Conservation (phyloP, 2,888 invertebrate species). For the Trichacis sp. region DNA sequence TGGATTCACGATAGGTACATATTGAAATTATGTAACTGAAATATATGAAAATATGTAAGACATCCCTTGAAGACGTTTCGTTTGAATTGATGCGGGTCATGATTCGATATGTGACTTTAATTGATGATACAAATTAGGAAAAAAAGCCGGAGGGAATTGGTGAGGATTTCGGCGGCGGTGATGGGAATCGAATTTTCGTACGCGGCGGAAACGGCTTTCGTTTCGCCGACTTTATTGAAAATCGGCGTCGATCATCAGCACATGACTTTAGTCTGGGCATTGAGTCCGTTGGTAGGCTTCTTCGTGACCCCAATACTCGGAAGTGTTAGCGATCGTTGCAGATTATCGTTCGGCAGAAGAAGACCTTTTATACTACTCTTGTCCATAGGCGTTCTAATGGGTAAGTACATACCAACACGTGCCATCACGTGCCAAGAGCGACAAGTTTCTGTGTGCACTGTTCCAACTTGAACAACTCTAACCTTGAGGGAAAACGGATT, state of each 20-base stretch:
- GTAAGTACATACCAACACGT: conserved; percentile 69
- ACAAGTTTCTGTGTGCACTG: conserved; percentile 17
- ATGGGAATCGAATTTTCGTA: conserved; percentile 99
- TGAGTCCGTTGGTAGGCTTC: conserved; percentile 94
- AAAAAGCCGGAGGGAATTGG: conserved; percentile 84
- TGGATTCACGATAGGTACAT: too few relatives aligned
- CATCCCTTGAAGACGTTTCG: too few relatives aligned
- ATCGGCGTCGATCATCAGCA: conserved; percentile 92
- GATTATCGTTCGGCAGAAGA: conserved; percentile 83
- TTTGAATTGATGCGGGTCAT: too few relatives aligned
- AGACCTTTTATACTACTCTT: conserved; percentile 92
- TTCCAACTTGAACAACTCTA: conserved; percentile 36
- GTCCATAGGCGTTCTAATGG: conserved; percentile 89
- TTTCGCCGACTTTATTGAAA: conserved; percentile 92
- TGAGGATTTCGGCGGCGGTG: conserved; percentile 91
- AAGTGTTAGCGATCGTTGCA: conserved; percentile 91
- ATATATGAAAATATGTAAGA: too few relatives aligned
- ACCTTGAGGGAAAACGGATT: conserved; percentile 26
- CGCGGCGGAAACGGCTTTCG: conserved; percentile 97
- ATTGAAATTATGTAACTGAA: too few relatives aligned
- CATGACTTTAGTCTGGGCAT: conserved; percentile 96
- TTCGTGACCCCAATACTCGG: conserved; percentile 93
- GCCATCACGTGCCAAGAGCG: neutral
- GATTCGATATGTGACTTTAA: too few relatives aligned
- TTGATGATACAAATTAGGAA: conserved; percentile 70